A percentile compares a stretch with the other conserved stretches of the same genome.
Conservation (phyloP, 2,797 vertebrate species). For the Tinamus major region DNA sequence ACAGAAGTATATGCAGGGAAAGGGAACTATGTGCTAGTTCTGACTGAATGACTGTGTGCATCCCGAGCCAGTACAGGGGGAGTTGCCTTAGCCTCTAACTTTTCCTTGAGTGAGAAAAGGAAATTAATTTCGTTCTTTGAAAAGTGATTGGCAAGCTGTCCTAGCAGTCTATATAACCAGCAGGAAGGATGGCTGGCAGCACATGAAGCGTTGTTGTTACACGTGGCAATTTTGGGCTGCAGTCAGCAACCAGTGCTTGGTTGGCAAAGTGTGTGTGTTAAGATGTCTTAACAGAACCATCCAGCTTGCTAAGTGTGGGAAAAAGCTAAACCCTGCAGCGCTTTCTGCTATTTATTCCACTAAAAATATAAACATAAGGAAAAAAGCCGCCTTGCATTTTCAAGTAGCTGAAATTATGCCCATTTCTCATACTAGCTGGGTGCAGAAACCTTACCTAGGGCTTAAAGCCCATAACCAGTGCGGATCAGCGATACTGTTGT, state of each 20-base stretch:
- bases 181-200: not conserved
- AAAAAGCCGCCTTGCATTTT: not conserved
- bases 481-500: not conserved
- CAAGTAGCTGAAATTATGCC: not conserved
- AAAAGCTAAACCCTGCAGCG: not conserved
- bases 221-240: not conserved
- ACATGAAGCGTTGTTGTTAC: not conserved
- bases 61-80: fast-evolving
- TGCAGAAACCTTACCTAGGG: not conserved
- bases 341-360: not conserved
- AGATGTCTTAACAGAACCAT: not conserved
- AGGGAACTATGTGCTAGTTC: not conserved
- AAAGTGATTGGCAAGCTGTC: not conserved
- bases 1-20: not conserved
- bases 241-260: not conserved
- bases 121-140: not conserved
- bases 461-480: not conserved
- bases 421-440: not conserved
- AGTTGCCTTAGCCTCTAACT: fast-evolving
- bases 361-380: not conserved
- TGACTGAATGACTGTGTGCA: not conserved
- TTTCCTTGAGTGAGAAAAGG: not conserved
- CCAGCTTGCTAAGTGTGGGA: not conserved
- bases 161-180: not conserved
- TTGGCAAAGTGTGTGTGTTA: not conserved